Base-by-base conservation (phyloP, 2,113 vertebrate genomes). In the pig (Sus scrofa) region DNA sequence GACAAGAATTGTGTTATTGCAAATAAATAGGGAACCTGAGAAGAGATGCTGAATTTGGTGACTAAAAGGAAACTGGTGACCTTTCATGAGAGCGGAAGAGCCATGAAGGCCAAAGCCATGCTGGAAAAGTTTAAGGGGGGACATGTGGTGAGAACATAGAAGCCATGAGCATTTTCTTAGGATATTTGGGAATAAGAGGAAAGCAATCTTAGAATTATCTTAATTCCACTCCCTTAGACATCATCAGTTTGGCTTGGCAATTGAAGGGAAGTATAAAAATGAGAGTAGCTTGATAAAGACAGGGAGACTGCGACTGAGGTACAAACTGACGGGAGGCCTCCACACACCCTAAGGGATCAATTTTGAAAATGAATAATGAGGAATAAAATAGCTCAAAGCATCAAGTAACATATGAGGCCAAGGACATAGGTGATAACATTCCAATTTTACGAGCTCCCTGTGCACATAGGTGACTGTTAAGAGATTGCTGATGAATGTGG, bases 21-120 rank as follows among this genome's bases (percentile, higher is more conserved):
- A 70, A 95, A 18, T 87, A 58, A 86, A 81, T 37, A 44, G 8
- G 10, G 62, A 71, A 79, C 13, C 78, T 13, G 73, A 86, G 52
- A 78, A 39, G 26, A 89, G 62, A 91, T 13, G 52, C 32, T 87
- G 44, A 68, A 34, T 83, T 91, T 78, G n/a, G n/a, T 82, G 91
- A 82, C 44, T 18, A 20, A 88, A 44, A 73, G 65, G 73, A 92
- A 89, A 87, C 39, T 44, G 7, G 30, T 91, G 27, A 81, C 78
- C 84, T 85, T 95, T 85, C 68, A 9, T 56, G 62, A 84, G 34
- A 83, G 18, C 2, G 10, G 30, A 91, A 75, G 54, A 62, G 37
- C 13, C 4, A 11, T 24, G 16, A 68, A 52, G 70, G 22, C 6
- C 73, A 60, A 65, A 91, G 39, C 24, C 24, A 54, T 1, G 2